Evolutionary conservation across 2,113 vertebrate species (phyloP), one percentile per base, ranked within the genome.

Genomic region (Rattus rattus): DNA sequence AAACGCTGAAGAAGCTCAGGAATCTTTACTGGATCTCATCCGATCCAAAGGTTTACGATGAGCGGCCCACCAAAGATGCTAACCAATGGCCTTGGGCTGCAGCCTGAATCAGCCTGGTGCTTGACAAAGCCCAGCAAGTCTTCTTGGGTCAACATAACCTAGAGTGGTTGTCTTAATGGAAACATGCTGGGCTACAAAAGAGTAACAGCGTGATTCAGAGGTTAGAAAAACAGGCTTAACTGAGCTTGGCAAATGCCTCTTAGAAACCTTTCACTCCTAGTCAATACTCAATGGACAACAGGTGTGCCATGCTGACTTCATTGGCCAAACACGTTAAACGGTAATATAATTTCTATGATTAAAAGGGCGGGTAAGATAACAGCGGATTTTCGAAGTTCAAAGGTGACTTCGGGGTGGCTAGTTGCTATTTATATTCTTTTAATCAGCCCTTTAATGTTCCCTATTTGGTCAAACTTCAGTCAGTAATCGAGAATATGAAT

Each of bases 251-350:
- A 79, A 96, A 65, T 0, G 65, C 39, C 88, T 94, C 90, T 80
- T 84, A 83, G 56, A 92, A 92, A 36, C 77, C 52, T 91, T 63
- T 81, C 22, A 17, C 26, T 87, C 81, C 72, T 22, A n/a, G 88
- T 83, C 94, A 83, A 76, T 30, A 80, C 49, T 67, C 92, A 86
- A 33, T 89, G 65, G 92, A 77, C 86, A 43, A 56, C 92, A 95
- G 76, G 89, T 56, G 63, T 61, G 61, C 43, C 7, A 4, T 2
- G 36, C 86, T 63, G 94, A 94, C 91, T 63, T 94, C 83, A 83
- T 0, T 12, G 76, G 67, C 67, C 47, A 61, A 65, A 22, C 49
- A 85, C 17, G 95, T 39, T 79, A 65, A 83, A 80, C 2, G 20
- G 59, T 59, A 14, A 87, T 12, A 49, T 5, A 59, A 83, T 56